Evolutionary conservation across 2,113 vertebrate species (phyloP), one percentile per base, ranked within the genome.

Genomic region (Chaetorhynchus papuensis): DNA sequence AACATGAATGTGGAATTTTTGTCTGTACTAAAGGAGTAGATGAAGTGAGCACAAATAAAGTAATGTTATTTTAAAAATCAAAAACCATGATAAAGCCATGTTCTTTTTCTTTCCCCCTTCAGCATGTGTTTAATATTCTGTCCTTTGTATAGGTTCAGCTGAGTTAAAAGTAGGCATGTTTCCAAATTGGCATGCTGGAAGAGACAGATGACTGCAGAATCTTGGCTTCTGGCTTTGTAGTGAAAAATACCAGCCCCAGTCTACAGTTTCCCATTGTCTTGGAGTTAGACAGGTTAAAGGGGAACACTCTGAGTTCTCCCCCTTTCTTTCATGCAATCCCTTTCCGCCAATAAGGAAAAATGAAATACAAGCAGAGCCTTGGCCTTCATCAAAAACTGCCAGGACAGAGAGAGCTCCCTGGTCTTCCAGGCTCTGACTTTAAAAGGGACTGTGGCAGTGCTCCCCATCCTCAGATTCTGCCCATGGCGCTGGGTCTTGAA

Each of bases 401-500:
- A 60, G 27, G 11, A 33, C 26, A 77, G 72, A 60, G 37, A 60
- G 17, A 59, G 3, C 5, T 50, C 22, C 18, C 27, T 44, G 11
- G 15, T 52, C 22, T 44, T 68, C 11, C 16, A 31, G 35, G 35
- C 20, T 57, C 2, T 0, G 0, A 21, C 27, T 44, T 59, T 18
- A 44, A 27, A 52, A 77, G 7, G 9, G 4, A 15, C 19, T 39
- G 11, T 12, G 22, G 7, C 14, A 37, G 37, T 4, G 5, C 4
- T 4, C 2, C 4, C 7, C 31, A 31, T 44, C 31, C 11, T 44
- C 31, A 59, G 31, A 52, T 44, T 77, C 61, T 68, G 45, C 4
- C 17, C 9, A 4, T 33, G 18, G 14, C 0, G 0, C 9, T 7
- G 17, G 13, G 22, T 7, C 63, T 44, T 44, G 12, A 86, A 50